A percentile compares a stretch with the other conserved stretches of the same genome.
phyloP scores from a whole-genome alignment of 2,888 invertebrate genomes.

The Leptogaster cylindrica region DNA sequence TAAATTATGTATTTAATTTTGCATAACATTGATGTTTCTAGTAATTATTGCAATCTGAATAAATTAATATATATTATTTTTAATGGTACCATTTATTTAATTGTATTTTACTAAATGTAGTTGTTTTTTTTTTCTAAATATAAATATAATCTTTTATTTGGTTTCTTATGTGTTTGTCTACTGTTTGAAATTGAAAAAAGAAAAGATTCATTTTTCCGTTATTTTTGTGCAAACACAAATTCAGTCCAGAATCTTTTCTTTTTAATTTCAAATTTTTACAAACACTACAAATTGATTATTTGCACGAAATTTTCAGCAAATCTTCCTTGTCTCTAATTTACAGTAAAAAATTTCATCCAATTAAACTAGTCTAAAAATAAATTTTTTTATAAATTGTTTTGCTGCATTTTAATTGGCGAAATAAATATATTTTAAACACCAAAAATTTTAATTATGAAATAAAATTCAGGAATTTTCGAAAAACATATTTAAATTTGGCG shows the following conservation, averaged over 20 bases:
- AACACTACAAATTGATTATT: constrained; percentile 26
- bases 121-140: background rate
- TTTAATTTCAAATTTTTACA: constrained; percentile 12
- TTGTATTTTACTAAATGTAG: background rate
- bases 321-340: constrained; percentile 15
- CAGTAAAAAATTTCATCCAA: background rate
- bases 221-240: background rate
- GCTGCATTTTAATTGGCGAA: too few species aligned
- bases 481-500: constrained; percentile 25
- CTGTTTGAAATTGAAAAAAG: constrained; percentile 6
- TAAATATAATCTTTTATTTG: background rate
- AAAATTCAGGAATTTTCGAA: background rate
- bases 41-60: too few species aligned
- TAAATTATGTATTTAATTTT: too few species aligned
- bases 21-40: too few species aligned
- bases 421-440: background rate
- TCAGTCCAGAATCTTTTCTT: background rate
- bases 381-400: background rate
- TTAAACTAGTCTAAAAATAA: constrained; percentile 31
- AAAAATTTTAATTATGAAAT: constrained; percentile 3
- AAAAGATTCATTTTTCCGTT: background rate
- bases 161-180: constrained; percentile 3
- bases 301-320: constrained; percentile 26
- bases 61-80: background rate
- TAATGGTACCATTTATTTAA: background rate